A percentile compares a stretch with the other conserved stretches of the same genome.
These are phyloP conservation scores for Dendrocopos noguchii DNA, from an alignment of 2,113 vertebrate species.

Conservation along the genomic window DNA sequence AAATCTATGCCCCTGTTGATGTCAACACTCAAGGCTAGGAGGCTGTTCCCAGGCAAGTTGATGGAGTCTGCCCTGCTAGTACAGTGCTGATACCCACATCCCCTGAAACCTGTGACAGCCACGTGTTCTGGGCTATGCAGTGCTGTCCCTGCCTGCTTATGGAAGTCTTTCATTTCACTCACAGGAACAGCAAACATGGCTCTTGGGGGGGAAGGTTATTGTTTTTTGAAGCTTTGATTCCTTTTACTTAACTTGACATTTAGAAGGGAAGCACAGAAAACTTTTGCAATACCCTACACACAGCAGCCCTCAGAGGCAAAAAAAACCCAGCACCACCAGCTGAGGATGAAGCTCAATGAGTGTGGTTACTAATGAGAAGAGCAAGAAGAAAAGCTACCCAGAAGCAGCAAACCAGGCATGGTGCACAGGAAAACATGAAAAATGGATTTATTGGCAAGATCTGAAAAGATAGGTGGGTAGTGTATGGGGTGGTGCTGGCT, in stretches of 20 bases:
- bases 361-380: neutral
- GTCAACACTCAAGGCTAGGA: neutral
- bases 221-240: neutral
- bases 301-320: neutral
- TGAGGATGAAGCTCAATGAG: neutral
- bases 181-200: neutral
- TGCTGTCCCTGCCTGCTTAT: neutral
- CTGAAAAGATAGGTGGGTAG: neutral
- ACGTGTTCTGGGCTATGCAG: neutral
- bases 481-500: neutral
- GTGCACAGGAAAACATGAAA: neutral
- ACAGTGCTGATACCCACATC: neutral
- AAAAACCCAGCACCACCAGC: neutral
- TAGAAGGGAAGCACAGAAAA: neutral
- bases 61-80: neutral
- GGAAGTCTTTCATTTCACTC: neutral
- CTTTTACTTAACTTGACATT: neutral
- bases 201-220: neutral
- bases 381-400: neutral
- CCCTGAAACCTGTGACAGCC: neutral
- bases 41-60: neutral
- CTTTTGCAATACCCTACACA: neutral
- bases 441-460: neutral
- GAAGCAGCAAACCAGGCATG: neutral
- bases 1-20: neutral